A percentile compares a stretch with the other conserved stretches of the same genome.
These are phyloP conservation scores for Egretta garzetta DNA, from an alignment of 2,113 vertebrate genomes.

Conservation along the genomic window DNA sequence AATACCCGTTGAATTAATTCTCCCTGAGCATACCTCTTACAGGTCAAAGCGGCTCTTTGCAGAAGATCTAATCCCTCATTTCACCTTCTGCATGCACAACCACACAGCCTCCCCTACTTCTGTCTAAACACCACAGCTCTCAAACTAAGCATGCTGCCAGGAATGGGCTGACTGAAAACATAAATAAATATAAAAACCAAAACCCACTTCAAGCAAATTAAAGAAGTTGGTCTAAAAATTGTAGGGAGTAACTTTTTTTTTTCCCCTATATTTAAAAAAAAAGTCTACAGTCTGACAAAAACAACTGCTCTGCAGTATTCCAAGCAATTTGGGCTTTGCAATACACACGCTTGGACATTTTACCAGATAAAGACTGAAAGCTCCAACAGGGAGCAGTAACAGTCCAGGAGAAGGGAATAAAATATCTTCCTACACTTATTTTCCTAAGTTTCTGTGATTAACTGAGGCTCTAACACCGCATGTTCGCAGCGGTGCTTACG, in stretches of 20 bases:
- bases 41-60: not conserved
- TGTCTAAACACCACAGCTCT: rapidly evolving
- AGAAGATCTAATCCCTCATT: not conserved
- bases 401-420: not conserved
- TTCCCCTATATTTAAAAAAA: not conserved
- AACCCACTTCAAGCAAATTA: not conserved
- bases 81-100: not conserved
- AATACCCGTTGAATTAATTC: not conserved
- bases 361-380: not conserved
- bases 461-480: not conserved
- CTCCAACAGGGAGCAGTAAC: not conserved
- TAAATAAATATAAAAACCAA: too few species aligned
- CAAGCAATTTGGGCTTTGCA: not conserved
- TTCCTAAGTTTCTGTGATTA: not conserved
- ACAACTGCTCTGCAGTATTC: not conserved
- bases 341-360: not conserved
- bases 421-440: not conserved
- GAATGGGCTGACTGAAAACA: too few species aligned
- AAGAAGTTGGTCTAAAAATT: not conserved
- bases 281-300: not conserved
- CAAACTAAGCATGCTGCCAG: not conserved
- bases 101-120: not conserved
- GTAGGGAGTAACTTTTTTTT: not conserved
- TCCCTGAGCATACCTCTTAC: not conserved
- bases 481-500: not conserved